Evolutionary conservation across 2,888 invertebrate genomes (phyloP), one percentile per base, ranked within the genome.

Genomic region (Acronicta aceris): DNA sequence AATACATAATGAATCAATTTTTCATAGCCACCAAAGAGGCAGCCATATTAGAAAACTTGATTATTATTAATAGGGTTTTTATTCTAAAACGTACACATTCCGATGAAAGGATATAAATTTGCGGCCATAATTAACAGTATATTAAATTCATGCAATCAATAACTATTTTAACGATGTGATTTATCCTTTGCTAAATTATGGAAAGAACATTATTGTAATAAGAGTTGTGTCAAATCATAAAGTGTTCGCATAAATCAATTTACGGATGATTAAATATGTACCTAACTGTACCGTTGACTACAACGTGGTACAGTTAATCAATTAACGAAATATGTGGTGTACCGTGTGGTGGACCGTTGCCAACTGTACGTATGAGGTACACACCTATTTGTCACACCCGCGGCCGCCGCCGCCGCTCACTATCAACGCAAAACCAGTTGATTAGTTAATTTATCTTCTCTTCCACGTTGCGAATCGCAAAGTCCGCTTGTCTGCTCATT

Each of bases 261-360:
- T 71, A 74, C 74, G 62, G 69, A 79, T 82, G 81, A 84, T 85
- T 84, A 81, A 85, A 85, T 82, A 81, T 79, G 77, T 81, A 74
- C 60, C 71, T 82, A 81, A 79, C 78, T 79, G 80, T 82, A 83
- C 81, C 78, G 79, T 78, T 76, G 71, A 67, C 64, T 76, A 74
- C 76, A 78, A 72, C 69, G 64, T 54, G 62, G 76, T 81, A 88
- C 89, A 84, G 89, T 88, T 89, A 87, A 81, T 83, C 85, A 86
- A 86, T 88, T 86, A 88, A 82, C 77, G 62, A 86, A 87, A 84
- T 83, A 82, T 82, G 81, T 83, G 78, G 71, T 79, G 74, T 83
- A 82, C 83, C 80, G 77, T 78, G 74, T 77, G 80, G 51, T 78
- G 81, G 79, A 76, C 71, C 76, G 73, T 68, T 74, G 78, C 61